A percentile compares a stretch with the other conserved stretches of the same genome.
These are phyloP conservation scores for Halictus rubicundus DNA, from an alignment of 1,140 invertebrate species.

Conservation along the genomic window DNA sequence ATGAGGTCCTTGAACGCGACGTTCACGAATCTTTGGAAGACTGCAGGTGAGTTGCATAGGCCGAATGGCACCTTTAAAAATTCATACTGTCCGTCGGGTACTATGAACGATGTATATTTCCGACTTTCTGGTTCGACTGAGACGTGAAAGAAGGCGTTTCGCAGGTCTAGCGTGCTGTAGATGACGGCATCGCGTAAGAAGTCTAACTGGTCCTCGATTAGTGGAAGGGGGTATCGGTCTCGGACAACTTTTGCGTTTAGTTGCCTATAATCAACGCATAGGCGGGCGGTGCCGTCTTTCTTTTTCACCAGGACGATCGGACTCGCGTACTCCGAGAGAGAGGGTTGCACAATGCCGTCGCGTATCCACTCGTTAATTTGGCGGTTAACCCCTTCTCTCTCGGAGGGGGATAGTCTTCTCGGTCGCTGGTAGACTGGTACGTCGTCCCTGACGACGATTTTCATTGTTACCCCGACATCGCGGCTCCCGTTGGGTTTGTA, in stretches of 20 bases:
- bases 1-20: conserved; percentile 27
- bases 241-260: no score
- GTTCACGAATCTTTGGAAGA: conserved; percentile 46
- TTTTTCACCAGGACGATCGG: no score
- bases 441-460: conserved; percentile 4
- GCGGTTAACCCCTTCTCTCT: neutral
- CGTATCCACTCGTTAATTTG: no score
- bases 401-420: neutral
- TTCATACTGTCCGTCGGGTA: conserved; percentile 3
- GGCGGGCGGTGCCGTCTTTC: no score
- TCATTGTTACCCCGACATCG: neutral
- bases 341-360: no score
- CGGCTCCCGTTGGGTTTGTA: neutral
- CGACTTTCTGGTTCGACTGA: neutral
- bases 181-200: no score
- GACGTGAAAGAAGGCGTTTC: conserved; percentile 20
- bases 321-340: no score
- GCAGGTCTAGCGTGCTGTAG: no score
- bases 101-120: conserved; percentile 17
- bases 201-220: no score
- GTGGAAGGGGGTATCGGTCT: no score
- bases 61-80: conserved; percentile 22
- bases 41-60: conserved; percentile 23
- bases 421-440: neutral
- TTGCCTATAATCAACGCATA: no score